phyloP scores from a whole-genome alignment of 2,113 vertebrate species.

The Hystrix brachyura region DNA sequence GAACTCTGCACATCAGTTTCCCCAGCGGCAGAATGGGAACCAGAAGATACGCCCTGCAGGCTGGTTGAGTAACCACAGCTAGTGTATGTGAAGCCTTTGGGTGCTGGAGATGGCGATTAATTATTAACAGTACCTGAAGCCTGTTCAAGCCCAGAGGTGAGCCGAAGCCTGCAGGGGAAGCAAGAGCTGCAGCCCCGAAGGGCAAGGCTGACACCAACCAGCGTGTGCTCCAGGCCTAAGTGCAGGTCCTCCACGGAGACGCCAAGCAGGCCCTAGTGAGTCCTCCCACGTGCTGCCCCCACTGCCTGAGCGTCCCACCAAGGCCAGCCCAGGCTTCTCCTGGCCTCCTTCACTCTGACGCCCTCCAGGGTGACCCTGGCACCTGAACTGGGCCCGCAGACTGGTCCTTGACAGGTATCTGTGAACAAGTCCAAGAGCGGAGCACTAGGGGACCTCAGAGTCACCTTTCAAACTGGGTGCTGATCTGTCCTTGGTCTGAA shows the following conservation, averaged over 20 bases:
- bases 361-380: not conserved
- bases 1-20: fast-evolving
- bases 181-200: fast-evolving
- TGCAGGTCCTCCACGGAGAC: fast-evolving
- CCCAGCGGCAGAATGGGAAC: not conserved
- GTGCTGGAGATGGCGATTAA: fast-evolving
- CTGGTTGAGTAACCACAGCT: fast-evolving
- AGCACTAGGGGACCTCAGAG: fast-evolving
- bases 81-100: fast-evolving
- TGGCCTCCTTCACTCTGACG: fast-evolving
- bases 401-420: too few species aligned
- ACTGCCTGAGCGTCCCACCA: fast-evolving
- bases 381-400: fast-evolving
- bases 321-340: not conserved
- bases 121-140: not conserved
- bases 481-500: fast-evolving
- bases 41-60: fast-evolving
- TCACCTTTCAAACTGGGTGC: not conserved
- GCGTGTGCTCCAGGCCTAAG: fast-evolving
- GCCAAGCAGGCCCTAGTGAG: fast-evolving
- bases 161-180: too few species aligned
- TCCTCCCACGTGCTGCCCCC: fast-evolving
- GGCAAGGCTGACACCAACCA: too few species aligned
- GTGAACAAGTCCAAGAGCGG: not conserved
- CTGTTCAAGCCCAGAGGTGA: fast-evolving